Evolutionary conservation across 2,113 vertebrate genomes (phyloP).

Genomic region (Tyto alba): DNA sequence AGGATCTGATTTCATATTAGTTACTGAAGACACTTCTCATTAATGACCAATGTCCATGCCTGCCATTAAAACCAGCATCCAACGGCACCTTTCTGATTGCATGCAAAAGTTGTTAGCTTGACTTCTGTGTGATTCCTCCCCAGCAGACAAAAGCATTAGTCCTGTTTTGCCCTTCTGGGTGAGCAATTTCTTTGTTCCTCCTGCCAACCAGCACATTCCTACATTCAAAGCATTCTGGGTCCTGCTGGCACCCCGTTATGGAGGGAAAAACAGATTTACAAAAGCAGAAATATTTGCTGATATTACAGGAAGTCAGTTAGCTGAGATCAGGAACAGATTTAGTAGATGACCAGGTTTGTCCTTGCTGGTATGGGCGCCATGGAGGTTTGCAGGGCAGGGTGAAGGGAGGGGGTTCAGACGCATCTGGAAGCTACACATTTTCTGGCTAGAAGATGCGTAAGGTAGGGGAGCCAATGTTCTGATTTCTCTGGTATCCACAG

Average conservation of each 20-base stretch:
- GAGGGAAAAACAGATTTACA: conserved; percentile 4
- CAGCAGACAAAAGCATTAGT: background rate
- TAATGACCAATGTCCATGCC: background rate
- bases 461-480: background rate
- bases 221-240: conserved; percentile 6
- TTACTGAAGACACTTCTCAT: background rate
- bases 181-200: conserved; percentile 31
- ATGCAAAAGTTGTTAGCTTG: background rate
- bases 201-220: conserved; percentile 14
- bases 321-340: conserved; percentile 2
- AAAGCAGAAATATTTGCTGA: conserved; percentile 51
- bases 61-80: background rate
- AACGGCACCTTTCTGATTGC: background rate
- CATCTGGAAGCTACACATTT: background rate
- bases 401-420: background rate
- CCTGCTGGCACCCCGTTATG: background rate
- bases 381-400: background rate
- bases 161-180: conserved; percentile 13
- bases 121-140: background rate
- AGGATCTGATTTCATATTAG: background rate
- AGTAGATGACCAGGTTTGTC: background rate
- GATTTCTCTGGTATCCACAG: background rate
- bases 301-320: background rate
- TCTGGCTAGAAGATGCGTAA: background rate
- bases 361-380: background rate